These are phyloP conservation scores for Eptatretus atami DNA, from an alignment of 2,797 vertebrate genomes.

Conservation along the genomic window DNA sequence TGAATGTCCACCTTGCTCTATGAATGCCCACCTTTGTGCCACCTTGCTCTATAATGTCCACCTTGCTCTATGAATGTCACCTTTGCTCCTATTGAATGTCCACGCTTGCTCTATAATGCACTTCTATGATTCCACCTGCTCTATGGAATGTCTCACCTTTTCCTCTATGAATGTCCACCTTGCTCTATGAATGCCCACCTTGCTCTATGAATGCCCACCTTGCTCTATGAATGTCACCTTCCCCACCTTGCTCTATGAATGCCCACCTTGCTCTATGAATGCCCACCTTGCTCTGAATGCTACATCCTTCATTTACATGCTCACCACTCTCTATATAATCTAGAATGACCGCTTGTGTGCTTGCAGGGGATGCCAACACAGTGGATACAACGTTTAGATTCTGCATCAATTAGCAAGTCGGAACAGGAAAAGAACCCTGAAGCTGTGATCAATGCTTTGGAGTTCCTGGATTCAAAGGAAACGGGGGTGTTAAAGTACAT, in stretches of 20 bases:
- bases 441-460: conserved; percentile 73
- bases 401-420: conserved; percentile 85
- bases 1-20: not conserved
- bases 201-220: not conserved
- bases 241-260: not conserved
- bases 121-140: too few relatives aligned
- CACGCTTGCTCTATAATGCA: not conserved
- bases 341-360: not conserved
- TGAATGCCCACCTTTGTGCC: not conserved
- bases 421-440: conserved; percentile 98
- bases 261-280: not conserved
- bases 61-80: not conserved
- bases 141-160: too few relatives aligned
- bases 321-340: not conserved
- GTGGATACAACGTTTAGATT: conserved; percentile 77
- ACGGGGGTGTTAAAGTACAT: too few relatives aligned
- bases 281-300: not conserved
- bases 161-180: not conserved
- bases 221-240: not conserved
- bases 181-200: not conserved
- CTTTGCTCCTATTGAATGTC: not conserved
- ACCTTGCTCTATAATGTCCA: not conserved
- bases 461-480: conserved; percentile 18
- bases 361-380: conserved; percentile 86
- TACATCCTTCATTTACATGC: not conserved